Base-by-base conservation (phyloP, 2,113 vertebrate species). In the Chauna torquata region DNA sequence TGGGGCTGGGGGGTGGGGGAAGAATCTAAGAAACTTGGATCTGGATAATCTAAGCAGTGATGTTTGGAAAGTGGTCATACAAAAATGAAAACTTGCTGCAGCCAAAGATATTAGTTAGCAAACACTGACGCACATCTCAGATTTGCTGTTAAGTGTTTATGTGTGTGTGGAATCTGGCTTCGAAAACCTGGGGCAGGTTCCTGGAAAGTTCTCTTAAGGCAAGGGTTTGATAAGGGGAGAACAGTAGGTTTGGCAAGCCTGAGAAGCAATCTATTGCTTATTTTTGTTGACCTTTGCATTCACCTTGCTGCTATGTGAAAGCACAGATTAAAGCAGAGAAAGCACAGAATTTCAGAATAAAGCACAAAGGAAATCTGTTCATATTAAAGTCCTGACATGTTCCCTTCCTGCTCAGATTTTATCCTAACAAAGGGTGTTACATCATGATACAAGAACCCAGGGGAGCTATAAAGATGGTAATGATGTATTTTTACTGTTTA, bases 341-440 rank as follows among this genome's bases (percentile, higher is more conserved):
- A 42, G 62, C 62, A 64, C 18, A 64, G 40, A 65, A 65, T 92
- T 94, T 81, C 65, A 75, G 36, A 82, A 87, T 55, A 74, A 65
- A 70, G 30, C 27, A 38, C 69, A 94, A n/a, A 92, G 80, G 69
- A 92, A 95, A 86, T 91, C 40, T 88, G 38, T 75, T 74, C 32
- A 38, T 92, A 81, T 70, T 78, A 50, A 82, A 75, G n/a, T 81
- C 19, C 64, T 71, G 50, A 88, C 69, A 71, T 55, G 6, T 93
- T 81, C 72, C 19, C 40, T 94, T 94, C 68, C 72, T 96, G 61
- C 18, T 91, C 70, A 79, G 50, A 94, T 92, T 94, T 94, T 91
- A 64, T 92, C 38, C 25, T 68, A 78, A 74, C 61, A 88, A 81
- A 81, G 19, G 38, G 11, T 58, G 10, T 88, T 92, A 25, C 50